These are phyloP conservation scores for Patella vulgata DNA, from an alignment of 1,140 invertebrate genomes.

Conservation along the genomic window DNA sequence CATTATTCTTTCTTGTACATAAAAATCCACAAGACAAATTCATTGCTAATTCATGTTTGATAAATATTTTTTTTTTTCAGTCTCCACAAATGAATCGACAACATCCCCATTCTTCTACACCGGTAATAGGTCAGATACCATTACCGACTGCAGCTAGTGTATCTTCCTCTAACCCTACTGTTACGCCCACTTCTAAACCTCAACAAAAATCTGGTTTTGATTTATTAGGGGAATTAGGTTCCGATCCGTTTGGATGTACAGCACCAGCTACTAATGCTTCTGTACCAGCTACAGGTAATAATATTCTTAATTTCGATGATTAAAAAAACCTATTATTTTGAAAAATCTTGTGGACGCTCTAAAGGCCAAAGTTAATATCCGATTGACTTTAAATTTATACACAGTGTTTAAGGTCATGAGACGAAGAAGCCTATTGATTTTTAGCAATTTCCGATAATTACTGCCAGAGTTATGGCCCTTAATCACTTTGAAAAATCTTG, in stretches of 20 bases:
- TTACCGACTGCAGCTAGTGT: slow-evolving; percentile 14
- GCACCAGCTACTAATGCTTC: slow-evolving; percentile 27
- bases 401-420: no score
- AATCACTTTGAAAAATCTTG: no score
- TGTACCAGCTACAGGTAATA: slow-evolving; percentile 8
- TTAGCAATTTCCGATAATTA: no score
- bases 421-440: no score
- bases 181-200: slow-evolving; percentile 25
- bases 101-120: slow-evolving; percentile 20
- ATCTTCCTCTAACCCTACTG: slow-evolving; percentile 5
- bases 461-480: no score
- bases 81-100: slow-evolving; percentile 20
- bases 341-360: no score
- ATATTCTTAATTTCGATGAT: slow-evolving; percentile 2
- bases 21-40: not conserved
- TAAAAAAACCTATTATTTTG: not conserved
- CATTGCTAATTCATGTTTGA: no score
- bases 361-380: no score
- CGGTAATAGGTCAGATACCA: slow-evolving; percentile 10
- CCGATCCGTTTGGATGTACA: slow-evolving; percentile 50
- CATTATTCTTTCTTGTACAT: slow-evolving; percentile 1
- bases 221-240: slow-evolving; percentile 49
- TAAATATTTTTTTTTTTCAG: slow-evolving; percentile 14
- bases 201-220: slow-evolving; percentile 40
- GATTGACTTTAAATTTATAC: no score